phyloP scores from a whole-genome alignment of 2,797 vertebrate genomes.

The Sebastes steindachneri region DNA sequence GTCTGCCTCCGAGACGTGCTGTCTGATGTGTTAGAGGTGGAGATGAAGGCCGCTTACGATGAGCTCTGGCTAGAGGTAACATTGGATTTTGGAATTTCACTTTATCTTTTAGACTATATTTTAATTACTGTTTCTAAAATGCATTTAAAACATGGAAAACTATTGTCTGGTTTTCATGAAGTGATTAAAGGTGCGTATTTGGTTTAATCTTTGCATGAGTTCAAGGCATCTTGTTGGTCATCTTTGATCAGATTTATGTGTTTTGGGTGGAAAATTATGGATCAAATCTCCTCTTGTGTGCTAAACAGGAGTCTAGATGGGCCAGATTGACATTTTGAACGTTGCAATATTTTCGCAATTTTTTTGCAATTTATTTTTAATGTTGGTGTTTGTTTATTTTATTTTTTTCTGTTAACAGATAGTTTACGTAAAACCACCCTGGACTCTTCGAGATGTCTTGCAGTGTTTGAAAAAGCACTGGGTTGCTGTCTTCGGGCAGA shows the following conservation, averaged over 20 bases:
- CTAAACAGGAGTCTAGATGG: background rate
- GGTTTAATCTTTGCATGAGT: background rate
- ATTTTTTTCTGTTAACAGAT: conserved; percentile 80
- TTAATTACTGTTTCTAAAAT: background rate
- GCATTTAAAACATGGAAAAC: background rate
- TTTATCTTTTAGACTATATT: background rate
- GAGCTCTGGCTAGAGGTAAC: conserved; percentile 91
- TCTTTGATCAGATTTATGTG: background rate
- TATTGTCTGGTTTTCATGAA: background rate
- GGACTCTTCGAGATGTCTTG: conserved; percentile 87
- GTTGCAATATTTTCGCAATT: background rate
- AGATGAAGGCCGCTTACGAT: conserved; percentile 91
- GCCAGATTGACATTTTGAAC: background rate
- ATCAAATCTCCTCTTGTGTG: background rate
- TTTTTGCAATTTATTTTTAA: background rate
- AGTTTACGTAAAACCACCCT: conserved; percentile 90
- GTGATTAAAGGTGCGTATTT: background rate
- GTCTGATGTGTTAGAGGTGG: conserved; percentile 88
- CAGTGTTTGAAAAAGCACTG: conserved; percentile 93
- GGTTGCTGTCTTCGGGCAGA: conserved; percentile 91
- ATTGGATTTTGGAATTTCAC: background rate
- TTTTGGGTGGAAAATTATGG: background rate
- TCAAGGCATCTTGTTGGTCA: background rate
- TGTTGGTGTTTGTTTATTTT: background rate
- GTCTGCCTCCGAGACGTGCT: conserved; percentile 86